Evolutionary conservation across 2,797 vertebrate species (phyloP), one percentile per base, ranked within the genome.

Genomic region (Florisuga fusca): DNA sequence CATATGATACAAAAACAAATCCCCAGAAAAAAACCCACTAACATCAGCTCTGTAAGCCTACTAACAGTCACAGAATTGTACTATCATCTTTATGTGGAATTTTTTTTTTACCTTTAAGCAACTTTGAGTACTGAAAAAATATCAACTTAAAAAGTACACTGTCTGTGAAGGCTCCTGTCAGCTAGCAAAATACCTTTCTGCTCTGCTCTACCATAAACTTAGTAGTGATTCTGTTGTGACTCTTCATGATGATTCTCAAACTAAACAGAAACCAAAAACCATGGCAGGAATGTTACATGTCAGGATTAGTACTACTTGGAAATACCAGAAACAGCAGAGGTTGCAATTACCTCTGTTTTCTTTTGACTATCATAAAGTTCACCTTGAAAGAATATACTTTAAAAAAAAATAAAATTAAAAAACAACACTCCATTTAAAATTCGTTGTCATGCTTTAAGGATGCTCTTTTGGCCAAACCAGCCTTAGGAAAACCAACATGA

Each of bases 61-160:
- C 62, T 20, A 41, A 20, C 82, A 61, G 36, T 27, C 31, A 81
- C 31, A 86, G 23, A 63, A 54, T 1, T n/a, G 29, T 84, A 61
- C 10, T 27, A 53, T 5, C 1, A 2, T 8, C n/a, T 80, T n/a
- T 25, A 83, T 0, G 0, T 9, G 45, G n/a, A 36, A 3, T 3
- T 29, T 48, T 79, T 79, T 34, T 71, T 36, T 51, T 61, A 48
- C 17, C 18, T 83, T 89, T 62, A 57, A 5, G 34, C 33, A 38
- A n/a, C 8, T 59, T 36, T 12, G 13, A 59, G 25, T 27, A 61
- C 8, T 84, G 36, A 23, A 89, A 48, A 80, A 84, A 71, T 4
- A 86, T 14, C 29, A 43, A 36, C 36, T 84, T 83, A 51, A 64
- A 90, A 90, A 0, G 6, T 15, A 19, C 1, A 3, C 10, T n/a